phyloP scores from a whole-genome alignment of 2,888 invertebrate species.

The Rhopalosiphum nymphaeae region DNA sequence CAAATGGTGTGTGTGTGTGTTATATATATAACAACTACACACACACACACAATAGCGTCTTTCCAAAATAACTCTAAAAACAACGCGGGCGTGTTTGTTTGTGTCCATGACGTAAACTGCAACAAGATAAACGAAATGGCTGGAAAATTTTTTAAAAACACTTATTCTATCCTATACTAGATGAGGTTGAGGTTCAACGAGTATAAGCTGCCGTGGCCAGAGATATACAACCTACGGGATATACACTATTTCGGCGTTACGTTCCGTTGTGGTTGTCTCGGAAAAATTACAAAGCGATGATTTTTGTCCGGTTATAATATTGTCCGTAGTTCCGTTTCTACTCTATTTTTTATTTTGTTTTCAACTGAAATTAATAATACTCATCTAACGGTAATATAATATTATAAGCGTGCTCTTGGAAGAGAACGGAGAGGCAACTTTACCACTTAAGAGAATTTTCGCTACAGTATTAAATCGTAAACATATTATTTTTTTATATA shows the following conservation, averaged over 20 bases:
- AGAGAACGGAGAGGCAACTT: not conserved
- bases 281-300: not conserved
- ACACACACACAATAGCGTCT: not conserved
- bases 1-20: not conserved
- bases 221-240: not conserved
- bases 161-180: not conserved
- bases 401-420: not conserved
- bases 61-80: conserved; percentile 12
- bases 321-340: not conserved
- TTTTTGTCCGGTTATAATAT: not conserved
- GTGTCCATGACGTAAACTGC: not conserved
- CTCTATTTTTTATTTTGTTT: not conserved
- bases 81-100: not conserved
- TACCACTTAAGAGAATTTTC: not conserved
- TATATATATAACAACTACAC: not conserved
- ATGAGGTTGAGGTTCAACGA: not conserved
- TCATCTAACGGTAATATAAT: not conserved
- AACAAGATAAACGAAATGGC: not conserved
- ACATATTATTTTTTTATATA: not conserved
- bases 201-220: not conserved
- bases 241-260: not conserved
- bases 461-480: not conserved
- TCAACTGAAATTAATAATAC: not conserved
- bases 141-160: not conserved
- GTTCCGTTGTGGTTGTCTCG: not conserved